Percentiles rank a stretch among this genome's conserved stretches.
These are phyloP conservation scores for Trichosurus vulpecula DNA, from an alignment of 2,797 vertebrate genomes.

Conservation along the genomic window DNA sequence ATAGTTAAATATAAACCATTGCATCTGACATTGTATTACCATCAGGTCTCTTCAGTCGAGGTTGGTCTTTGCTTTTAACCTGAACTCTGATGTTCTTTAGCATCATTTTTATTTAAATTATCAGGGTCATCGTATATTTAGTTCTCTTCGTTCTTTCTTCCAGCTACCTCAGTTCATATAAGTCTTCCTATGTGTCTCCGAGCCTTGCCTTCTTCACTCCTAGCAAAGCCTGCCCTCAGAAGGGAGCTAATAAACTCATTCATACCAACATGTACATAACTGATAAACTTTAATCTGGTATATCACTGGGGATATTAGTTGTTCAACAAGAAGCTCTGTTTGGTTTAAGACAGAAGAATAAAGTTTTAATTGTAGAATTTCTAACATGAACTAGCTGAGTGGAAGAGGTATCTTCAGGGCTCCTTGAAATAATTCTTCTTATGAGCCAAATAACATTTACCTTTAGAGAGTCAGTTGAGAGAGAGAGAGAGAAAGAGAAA, in stretches of 20 bases:
- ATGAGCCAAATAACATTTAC: too few relatives aligned
- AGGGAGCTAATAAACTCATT: background rate
- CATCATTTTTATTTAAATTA: background rate
- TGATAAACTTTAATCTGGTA: background rate
- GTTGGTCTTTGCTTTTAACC: background rate
- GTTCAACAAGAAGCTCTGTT: background rate
- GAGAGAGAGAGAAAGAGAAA: too few relatives aligned
- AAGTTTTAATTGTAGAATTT: background rate
- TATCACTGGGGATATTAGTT: background rate
- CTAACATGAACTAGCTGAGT: background rate
- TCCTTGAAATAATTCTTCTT: too few relatives aligned
- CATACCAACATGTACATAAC: background rate
- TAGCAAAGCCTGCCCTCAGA: background rate
- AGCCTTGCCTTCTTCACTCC: background rate
- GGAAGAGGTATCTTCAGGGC: background rate
- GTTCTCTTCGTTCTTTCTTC: too few relatives aligned
- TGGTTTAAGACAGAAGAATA: slow-evolving; percentile 1
- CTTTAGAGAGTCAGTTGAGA: too few relatives aligned
- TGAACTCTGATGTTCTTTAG: background rate
- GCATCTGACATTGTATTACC: background rate
- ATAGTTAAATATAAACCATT: background rate
- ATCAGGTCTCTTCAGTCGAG: background rate
- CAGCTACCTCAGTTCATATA: background rate
- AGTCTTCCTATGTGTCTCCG: background rate
- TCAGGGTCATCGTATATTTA: background rate